Percentiles rank a stretch among this genome's conserved stretches.
Conservation (phyloP, 2,888 invertebrate genomes). For the Frankliniella intonsa region DNA sequence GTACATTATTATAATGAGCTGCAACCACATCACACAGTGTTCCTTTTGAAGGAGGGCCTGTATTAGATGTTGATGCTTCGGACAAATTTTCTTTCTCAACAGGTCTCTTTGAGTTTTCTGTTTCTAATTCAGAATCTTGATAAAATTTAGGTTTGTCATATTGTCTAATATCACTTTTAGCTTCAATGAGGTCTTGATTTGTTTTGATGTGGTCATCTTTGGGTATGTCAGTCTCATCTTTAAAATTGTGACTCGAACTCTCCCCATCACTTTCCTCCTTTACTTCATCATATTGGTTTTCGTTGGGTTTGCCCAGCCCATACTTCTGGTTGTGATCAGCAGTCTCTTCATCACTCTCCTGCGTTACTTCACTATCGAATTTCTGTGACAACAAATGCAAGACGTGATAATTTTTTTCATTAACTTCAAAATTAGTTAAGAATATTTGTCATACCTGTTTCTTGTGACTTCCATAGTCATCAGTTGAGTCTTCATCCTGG, state of each 20-base stretch:
- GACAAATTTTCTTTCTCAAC: not conserved
- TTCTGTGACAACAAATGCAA: not conserved
- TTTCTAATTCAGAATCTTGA: not conserved
- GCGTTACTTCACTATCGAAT: not conserved
- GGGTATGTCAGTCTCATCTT: too few species aligned
- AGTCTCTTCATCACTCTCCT: not conserved
- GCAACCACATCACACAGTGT: slow-evolving; percentile 61
- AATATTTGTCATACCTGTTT: not conserved
- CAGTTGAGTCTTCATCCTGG: not conserved
- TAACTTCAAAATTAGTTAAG: not conserved
- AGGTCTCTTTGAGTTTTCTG: not conserved
- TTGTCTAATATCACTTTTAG: too few species aligned
- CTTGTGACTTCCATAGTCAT: not conserved
- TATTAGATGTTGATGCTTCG: not conserved
- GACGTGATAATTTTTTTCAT: not conserved
- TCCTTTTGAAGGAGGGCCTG: not conserved
- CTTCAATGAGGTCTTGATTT: not conserved
- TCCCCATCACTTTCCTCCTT: too few species aligned
- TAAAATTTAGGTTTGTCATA: not conserved
- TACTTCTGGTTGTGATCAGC: not conserved
- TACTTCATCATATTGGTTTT: too few species aligned
- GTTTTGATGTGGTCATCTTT: not conserved
- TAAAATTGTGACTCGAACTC: too few species aligned
- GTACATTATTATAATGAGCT: slow-evolving; percentile 86
- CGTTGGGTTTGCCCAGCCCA: too few species aligned